Conservation (phyloP, 1,140 invertebrate species). For the Manduca sexta region DNA sequence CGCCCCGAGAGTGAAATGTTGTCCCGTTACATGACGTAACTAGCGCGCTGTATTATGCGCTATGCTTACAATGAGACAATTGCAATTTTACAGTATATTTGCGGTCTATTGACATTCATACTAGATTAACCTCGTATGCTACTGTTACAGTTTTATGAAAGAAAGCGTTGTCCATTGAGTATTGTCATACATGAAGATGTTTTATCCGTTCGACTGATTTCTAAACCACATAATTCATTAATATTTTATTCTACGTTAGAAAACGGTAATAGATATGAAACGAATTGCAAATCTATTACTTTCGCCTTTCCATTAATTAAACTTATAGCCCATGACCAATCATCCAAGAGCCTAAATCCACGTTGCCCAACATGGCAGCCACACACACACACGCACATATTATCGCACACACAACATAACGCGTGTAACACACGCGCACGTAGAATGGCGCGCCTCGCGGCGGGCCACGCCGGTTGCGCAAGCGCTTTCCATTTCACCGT, state of each 20-base stretch:
- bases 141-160: too few species aligned
- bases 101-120: neutral
- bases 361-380: conserved; percentile 27
- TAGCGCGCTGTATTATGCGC: conserved; percentile 37
- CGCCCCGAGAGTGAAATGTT: conserved; percentile 69
- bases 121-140: too few species aligned
- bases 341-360: conserved; percentile 1
- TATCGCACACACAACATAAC: conserved; percentile 17
- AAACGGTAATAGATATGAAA: too few species aligned
- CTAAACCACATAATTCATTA: too few species aligned
- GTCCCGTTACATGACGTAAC: conserved; percentile 68
- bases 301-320: too few species aligned
- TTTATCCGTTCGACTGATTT: too few species aligned
- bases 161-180: too few species aligned
- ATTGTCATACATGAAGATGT: too few species aligned
- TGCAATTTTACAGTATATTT: conserved; percentile 11
- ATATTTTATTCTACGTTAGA: too few species aligned
- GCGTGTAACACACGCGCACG: neutral
- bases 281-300: too few species aligned
- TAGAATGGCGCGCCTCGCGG: conserved; percentile 12
- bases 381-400: conserved; percentile 27
- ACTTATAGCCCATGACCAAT: neutral
- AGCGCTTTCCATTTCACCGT: conserved; percentile 69
- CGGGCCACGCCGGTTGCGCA: conserved; percentile 49
- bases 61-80: conserved; percentile 20